Percentiles rank a stretch among this genome's conserved stretches.
phyloP scores from a whole-genome alignment of 1,140 invertebrate species.

The Prorops nasuta region DNA sequence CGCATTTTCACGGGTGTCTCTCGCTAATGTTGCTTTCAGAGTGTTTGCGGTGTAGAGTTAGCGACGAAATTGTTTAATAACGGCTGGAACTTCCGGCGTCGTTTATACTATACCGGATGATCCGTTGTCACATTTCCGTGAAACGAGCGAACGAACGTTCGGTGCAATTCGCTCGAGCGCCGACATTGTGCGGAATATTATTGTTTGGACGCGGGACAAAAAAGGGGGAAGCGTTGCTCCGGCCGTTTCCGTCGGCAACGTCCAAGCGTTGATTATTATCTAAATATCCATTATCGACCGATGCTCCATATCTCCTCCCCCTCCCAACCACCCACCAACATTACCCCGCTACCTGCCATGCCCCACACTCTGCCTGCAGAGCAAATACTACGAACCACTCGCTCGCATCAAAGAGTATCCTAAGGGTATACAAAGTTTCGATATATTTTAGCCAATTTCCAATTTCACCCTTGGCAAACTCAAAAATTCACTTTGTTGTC shows the following conservation, averaged over 20 bases:
- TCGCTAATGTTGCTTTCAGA: slow-evolving; percentile 8
- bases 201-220: slow-evolving; percentile 22
- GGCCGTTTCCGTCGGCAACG: slow-evolving; percentile 16
- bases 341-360: too few relatives aligned
- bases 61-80: slow-evolving; percentile 32
- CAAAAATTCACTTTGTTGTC: too few relatives aligned
- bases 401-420: too few relatives aligned
- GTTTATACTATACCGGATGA: slow-evolving; percentile 24
- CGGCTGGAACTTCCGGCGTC: slow-evolving; percentile 29
- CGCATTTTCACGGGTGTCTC: slow-evolving; percentile 16
- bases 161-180: slow-evolving; percentile 30
- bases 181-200: slow-evolving; percentile 33
- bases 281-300: too few relatives aligned
- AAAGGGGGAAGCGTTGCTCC: slow-evolving; percentile 15
- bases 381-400: too few relatives aligned
- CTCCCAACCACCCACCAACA: too few relatives aligned
- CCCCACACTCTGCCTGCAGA: too few relatives aligned
- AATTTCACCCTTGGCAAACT: too few relatives aligned
- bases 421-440: too few relatives aligned
- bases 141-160: slow-evolving; percentile 17
- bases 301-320: too few relatives aligned
- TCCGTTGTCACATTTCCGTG: slow-evolving; percentile 26
- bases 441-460: too few relatives aligned
- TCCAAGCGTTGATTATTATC: slow-evolving; percentile 21
- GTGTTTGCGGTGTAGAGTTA: slow-evolving; percentile 11